phyloP scores from a whole-genome alignment of 1,140 invertebrate genomes.

The Thaumetopoea pityocampa region DNA sequence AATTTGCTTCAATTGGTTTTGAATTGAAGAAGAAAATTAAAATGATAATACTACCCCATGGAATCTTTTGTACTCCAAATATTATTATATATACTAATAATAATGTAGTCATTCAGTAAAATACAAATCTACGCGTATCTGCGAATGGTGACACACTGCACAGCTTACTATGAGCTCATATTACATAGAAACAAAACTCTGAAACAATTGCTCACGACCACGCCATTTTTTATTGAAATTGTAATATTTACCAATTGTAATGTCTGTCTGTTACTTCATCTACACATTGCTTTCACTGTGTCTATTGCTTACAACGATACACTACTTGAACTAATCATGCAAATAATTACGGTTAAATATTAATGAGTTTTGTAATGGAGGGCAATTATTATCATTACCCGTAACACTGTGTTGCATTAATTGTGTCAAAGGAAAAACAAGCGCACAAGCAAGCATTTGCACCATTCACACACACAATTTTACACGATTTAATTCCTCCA shows the following conservation, averaged over 20 bases:
- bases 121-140: no score
- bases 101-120: no score
- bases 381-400: background rate
- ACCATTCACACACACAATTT: background rate
- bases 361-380: conserved; percentile 11
- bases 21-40: no score
- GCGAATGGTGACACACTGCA: conserved; percentile 6
- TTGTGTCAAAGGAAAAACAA: background rate
- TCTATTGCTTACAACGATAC: conserved; percentile 13
- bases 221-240: conserved; percentile 31
- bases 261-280: conserved; percentile 35
- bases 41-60: no score
- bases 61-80: no score
- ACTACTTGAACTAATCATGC: conserved; percentile 5
- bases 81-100: no score
- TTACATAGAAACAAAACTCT: conserved; percentile 33
- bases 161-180: conserved; percentile 9
- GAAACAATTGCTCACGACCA: conserved; percentile 39
- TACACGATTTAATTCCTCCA: background rate
- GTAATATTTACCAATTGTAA: conserved; percentile 40
- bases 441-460: background rate
- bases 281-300: conserved; percentile 34
- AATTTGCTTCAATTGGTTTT: no score
- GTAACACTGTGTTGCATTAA: background rate
- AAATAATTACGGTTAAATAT: conserved; percentile 12